Percentiles rank a stretch among this genome's conserved stretches.
phyloP scores from a whole-genome alignment of 2,113 vertebrate genomes.

The Lagopus muta region DNA sequence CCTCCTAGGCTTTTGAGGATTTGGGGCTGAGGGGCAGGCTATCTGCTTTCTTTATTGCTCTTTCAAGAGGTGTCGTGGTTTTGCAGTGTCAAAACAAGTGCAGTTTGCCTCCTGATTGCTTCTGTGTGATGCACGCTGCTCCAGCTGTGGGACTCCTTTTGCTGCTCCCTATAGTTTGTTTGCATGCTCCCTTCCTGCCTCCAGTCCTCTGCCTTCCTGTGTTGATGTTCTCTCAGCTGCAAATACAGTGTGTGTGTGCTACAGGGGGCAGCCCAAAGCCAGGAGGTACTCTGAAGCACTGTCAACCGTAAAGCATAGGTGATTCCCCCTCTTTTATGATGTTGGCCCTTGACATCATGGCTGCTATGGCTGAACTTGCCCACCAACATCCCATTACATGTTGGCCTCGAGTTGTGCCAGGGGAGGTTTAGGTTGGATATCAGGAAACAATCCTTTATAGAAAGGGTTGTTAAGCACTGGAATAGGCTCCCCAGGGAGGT shows the following conservation, averaged over 20 bases:
- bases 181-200: neutral
- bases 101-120: accelerated
- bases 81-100: accelerated
- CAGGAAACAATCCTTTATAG: no score
- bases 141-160: accelerated
- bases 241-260: neutral
- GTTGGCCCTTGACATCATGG: no score
- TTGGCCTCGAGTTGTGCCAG: no score
- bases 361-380: no score
- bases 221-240: accelerated
- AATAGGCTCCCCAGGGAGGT: no score
- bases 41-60: neutral
- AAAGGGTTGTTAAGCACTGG: no score
- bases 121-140: neutral
- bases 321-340: accelerated
- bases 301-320: neutral
- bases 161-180: accelerated
- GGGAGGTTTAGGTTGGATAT: no score
- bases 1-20: neutral
- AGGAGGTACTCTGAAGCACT: neutral
- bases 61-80: neutral
- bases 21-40: neutral
- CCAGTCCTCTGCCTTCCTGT: accelerated
- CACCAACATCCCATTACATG: no score
- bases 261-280: neutral